These are phyloP conservation scores for Pelobates fuscus DNA, from an alignment of 2,113 vertebrate genomes.

Conservation along the genomic window DNA sequence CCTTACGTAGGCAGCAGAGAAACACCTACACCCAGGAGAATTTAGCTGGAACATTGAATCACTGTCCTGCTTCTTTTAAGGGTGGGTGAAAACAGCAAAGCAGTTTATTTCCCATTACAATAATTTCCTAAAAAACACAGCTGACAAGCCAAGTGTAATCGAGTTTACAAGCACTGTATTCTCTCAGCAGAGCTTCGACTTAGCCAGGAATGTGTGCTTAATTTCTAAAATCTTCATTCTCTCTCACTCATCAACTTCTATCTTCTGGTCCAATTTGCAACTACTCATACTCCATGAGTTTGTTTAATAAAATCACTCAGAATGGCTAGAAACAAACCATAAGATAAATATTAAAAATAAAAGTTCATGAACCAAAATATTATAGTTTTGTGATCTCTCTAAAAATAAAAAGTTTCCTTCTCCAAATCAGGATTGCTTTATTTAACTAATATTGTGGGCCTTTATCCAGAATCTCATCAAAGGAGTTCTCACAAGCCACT, in stretches of 20 bases:
- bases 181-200: neutral
- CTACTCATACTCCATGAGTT: too few relatives aligned
- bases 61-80: constrained; percentile 23
- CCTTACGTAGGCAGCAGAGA: constrained; percentile 24
- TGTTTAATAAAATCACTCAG: too few relatives aligned
- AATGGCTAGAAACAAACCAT: too few relatives aligned
- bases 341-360: too few relatives aligned
- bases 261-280: too few relatives aligned
- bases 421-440: too few relatives aligned
- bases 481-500: too few relatives aligned
- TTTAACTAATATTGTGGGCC: too few relatives aligned
- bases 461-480: too few relatives aligned
- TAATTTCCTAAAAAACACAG: constrained; percentile 18
- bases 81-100: constrained; percentile 22
- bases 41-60: constrained; percentile 31
- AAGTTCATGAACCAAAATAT: too few relatives aligned
- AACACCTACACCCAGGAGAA: constrained; percentile 38
- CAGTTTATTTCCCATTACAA: constrained; percentile 8
- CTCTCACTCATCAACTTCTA: neutral
- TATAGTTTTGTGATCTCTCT: too few relatives aligned
- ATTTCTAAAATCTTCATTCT: neutral
- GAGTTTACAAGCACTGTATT: neutral
- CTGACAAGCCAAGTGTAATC: neutral
- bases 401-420: too few relatives aligned
- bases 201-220: neutral